Percentiles rank a stretch among this genome's conserved stretches.
Conservation (phyloP, 2,797 vertebrate species). For the Chelmon rostratus region DNA sequence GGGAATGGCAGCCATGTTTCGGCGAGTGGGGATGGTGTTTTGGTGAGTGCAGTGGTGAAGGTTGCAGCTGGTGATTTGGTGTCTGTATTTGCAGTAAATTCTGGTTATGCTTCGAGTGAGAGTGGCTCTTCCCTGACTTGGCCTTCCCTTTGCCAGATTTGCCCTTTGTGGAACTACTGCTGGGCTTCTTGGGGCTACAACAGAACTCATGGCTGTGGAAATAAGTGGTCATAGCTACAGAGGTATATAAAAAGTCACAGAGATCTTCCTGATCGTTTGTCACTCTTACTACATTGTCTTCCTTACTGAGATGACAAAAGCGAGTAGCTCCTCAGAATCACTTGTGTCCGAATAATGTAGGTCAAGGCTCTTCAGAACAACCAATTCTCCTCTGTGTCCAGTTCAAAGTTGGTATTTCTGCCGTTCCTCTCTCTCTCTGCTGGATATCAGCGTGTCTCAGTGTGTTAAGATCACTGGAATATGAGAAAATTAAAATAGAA, state of each 20-base stretch:
- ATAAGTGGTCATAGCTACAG: constrained; percentile 82
- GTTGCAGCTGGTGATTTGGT: constrained; percentile 66
- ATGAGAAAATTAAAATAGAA: constrained; percentile 13
- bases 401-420: constrained; percentile 26
- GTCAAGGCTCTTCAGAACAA: constrained; percentile 59
- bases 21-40: constrained; percentile 57
- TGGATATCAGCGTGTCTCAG: constrained; percentile 5
- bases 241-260: constrained; percentile 4
- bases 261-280: constrained; percentile 25
- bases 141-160: constrained; percentile 79
- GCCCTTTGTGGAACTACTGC: constrained; percentile 62
- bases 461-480: constrained; percentile 27
- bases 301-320: constrained; percentile 47
- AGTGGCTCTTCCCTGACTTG: constrained; percentile 70
- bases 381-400: constrained; percentile 26
- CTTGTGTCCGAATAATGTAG: constrained; percentile 68
- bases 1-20: constrained; percentile 58
- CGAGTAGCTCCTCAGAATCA: constrained; percentile 49
- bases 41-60: constrained; percentile 69
- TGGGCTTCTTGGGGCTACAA: constrained; percentile 78
- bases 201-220: constrained; percentile 85
- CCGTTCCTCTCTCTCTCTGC: constrained; percentile 16
- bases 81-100: constrained; percentile 74
- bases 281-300: constrained; percentile 19
- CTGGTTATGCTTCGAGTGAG: constrained; percentile 69